Evolutionary conservation across 2,888 invertebrate genomes (phyloP).

Genomic region (Lamellibrachia columna): DNA sequence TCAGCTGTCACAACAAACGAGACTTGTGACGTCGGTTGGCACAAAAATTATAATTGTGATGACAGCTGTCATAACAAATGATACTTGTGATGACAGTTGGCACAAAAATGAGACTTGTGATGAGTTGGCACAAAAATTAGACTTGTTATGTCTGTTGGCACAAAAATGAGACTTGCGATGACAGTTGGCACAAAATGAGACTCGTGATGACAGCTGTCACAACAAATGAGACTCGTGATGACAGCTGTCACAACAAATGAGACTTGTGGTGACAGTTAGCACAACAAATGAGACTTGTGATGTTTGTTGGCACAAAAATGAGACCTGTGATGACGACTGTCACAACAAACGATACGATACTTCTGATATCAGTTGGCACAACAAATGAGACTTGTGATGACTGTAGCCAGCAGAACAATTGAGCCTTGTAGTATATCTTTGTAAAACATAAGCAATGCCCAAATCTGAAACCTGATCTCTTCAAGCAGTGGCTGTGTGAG

Average conservation of each 20-base stretch:
- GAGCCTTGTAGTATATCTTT: not conserved
- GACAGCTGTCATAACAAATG: too few species aligned
- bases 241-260: not conserved
- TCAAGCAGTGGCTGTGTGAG: not conserved
- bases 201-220: not conserved
- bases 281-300: not conserved
- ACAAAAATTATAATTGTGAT: too few species aligned
- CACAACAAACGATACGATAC: not conserved
- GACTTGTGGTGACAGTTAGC: not conserved
- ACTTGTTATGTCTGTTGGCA: not conserved
- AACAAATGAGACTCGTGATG: not conserved
- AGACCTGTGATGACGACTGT: not conserved
- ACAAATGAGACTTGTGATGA: not conserved
- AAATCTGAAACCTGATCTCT: not conserved
- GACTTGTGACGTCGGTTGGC: too few species aligned
- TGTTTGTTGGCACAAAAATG: not conserved
- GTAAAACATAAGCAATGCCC: not conserved
- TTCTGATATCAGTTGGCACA: not conserved
- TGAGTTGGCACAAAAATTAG: not conserved
- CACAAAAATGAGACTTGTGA: too few species aligned
- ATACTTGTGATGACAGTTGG: too few species aligned
- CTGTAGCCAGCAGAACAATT: not conserved
- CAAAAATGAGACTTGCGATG: not conserved
- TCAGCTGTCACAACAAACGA: too few species aligned
- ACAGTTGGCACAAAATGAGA: not conserved